phyloP scores from a whole-genome alignment of 2,888 invertebrate genomes.

The Cerastoderma edule region DNA sequence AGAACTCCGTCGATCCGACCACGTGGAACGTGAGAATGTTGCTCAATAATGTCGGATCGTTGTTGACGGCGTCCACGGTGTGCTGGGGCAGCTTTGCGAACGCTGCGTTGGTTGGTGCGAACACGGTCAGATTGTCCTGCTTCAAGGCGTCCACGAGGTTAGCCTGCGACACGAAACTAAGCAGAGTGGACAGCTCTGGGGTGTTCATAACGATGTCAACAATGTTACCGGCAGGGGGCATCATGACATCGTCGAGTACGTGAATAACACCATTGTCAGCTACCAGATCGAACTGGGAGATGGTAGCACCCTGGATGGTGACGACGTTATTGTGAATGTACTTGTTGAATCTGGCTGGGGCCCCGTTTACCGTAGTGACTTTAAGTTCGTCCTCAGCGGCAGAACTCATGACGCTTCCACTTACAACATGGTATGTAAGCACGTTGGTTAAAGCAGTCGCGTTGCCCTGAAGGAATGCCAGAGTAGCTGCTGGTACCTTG shows the following conservation, averaged over 20 bases:
- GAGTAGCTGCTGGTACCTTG: background rate
- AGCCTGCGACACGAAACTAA: constrained; percentile 52
- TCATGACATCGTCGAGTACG: constrained; percentile 31
- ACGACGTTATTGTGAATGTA: background rate
- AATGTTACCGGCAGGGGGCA: constrained; percentile 63
- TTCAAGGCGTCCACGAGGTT: constrained; percentile 55
- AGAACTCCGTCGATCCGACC: constrained; percentile 59
- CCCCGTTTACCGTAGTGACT: background rate
- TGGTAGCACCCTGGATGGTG: constrained; percentile 52
- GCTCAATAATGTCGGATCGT: background rate
- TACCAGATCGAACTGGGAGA: constrained; percentile 52
- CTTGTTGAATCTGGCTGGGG: background rate
- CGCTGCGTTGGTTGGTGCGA: constrained; percentile 64
- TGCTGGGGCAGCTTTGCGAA: constrained; percentile 30
- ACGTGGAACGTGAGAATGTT: constrained; percentile 55
- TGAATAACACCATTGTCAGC: constrained; percentile 66
- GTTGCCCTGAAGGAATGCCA: background rate
- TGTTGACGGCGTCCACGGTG: background rate
- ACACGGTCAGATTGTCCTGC: constrained; percentile 53
- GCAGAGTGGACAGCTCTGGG: constrained; percentile 56
- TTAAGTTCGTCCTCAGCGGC: background rate
- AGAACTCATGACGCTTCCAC: background rate
- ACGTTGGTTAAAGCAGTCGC: background rate
- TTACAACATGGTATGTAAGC: background rate
- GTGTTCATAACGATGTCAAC: constrained; percentile 58